Evolutionary conservation across 1,140 invertebrate species (phyloP), one percentile per base, ranked within the genome.

Genomic region (Yoshiicerus persimilis): DNA sequence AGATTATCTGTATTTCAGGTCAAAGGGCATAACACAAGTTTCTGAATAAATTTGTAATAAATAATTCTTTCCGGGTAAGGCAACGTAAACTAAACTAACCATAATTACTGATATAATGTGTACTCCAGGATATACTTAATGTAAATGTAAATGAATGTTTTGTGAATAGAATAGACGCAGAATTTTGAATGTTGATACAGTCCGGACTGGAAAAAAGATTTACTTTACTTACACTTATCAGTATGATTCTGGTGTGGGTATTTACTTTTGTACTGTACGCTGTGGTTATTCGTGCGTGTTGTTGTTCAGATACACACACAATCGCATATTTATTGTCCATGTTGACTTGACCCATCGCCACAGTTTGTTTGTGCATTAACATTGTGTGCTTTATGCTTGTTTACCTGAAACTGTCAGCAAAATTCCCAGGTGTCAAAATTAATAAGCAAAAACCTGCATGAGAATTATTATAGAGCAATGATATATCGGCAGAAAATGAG

Each of bases 391-490:
- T 80, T 80, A 80, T 80, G 75, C 75, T 80, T 80, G 75, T 80
- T 80, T 80, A 80, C 75, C 32, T 80, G 83, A 47, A 84, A 41
- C 41, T 84, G 83, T 84, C 41, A 47, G 83, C 83, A 27, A 84
- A 84, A 84, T 41, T 84, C 83, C 83, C 83, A 88, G 56, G 80
- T 84, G 87, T 88, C 87, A 88, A 88, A 85, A 83, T 88, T 88
- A 88, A 88, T 88, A 88, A 88, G 87, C 80, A 88, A 88, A 88
- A 84, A 41, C 34, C 23, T 62, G 47, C 64, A 39, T 87, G 66
- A 87, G 86, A 87, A 32, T 80, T 80, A 80, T 80, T 36, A 23
- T 80, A n/a, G 2, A 36, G 34, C 34, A 20, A 36, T 80, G 75
- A 80, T 80, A 38, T 80, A 80, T 80, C 32, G 75, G 75, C 75